These are phyloP conservation scores for Cromileptes altivelis DNA, from an alignment of 2,113 vertebrate species.

Conservation along the genomic window DNA sequence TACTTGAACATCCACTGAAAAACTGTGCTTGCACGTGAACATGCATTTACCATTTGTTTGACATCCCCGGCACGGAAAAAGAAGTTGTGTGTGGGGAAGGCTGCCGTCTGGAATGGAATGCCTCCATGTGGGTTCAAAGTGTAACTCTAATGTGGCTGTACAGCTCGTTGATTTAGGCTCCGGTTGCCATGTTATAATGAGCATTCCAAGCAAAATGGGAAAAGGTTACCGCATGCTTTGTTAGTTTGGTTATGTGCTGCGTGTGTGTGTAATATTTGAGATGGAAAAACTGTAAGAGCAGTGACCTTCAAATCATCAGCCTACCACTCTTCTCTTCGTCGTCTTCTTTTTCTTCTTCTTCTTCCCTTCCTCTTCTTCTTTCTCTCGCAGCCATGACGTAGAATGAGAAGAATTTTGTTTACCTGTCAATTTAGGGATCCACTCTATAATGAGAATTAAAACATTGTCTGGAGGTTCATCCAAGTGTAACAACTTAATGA, in stretches of 20 bases:
- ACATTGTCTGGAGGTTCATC: constrained; percentile 58
- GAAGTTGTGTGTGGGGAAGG: constrained; percentile 15
- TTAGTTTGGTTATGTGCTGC: constrained; percentile 24
- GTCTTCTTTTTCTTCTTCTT: not conserved
- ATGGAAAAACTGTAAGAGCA: constrained; percentile 34
- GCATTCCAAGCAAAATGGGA: constrained; percentile 54
- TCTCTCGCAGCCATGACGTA: constrained; percentile 4
- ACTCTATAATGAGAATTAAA: constrained; percentile 58
- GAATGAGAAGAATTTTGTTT: constrained; percentile 65
- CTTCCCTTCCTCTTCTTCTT: not conserved
- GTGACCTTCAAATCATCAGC: constrained; percentile 10
- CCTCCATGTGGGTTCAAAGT: constrained; percentile 60
- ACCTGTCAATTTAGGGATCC: constrained; percentile 68
- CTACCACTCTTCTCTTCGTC: not conserved
- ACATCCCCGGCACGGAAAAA: constrained; percentile 23
- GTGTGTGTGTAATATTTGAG: constrained; percentile 17
- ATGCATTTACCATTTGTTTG: constrained; percentile 31
- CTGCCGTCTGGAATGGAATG: constrained; percentile 58
- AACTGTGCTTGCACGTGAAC: constrained; percentile 17
- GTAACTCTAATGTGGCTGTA: constrained; percentile 48
- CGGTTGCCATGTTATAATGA: constrained; percentile 43
- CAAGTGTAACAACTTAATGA: constrained; percentile 73
- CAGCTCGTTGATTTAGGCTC: constrained; percentile 51
- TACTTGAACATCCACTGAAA: constrained; percentile 7
- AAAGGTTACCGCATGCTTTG: constrained; percentile 43